Base-by-base conservation (phyloP, 2,797 vertebrate species). In the Mormyrops attenuatus region DNA sequence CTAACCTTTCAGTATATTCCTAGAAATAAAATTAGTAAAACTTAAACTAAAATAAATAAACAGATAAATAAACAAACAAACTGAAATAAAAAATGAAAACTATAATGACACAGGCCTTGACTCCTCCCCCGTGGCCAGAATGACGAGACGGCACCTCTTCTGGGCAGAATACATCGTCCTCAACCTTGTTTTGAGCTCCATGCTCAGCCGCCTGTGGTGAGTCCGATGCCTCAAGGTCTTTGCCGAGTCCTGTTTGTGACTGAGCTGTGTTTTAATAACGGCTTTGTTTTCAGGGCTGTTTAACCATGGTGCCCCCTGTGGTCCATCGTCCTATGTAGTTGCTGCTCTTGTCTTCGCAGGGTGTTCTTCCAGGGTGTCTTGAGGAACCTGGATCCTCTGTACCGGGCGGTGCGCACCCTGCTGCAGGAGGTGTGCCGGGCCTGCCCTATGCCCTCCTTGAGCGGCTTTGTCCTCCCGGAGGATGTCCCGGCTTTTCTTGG, bases 161-260 rank as follows among this genome's bases (percentile, higher is more conserved):
- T 92, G 84, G 80, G 88, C 91, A 6, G 95, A 96, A 91, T 97
- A 96, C 88, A 0, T 96, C 0, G 38, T 96, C 44, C 88, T 96
- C 49, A 96, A 96, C 89, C 0, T 95, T 82, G 95, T 96, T 90
- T 88, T 96, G 41, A 92, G 89, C 85, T 95, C 95, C 94, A 92
- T 96, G 95, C 93, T 96, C 50, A 95, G 96, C 91, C 95, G 96
- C 38, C 92, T 97, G 5, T 96, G 96, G 96, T 97, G 85, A 94
- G 95, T 92, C 17, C 4, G 47, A 50, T 17, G 41, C 38, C 22
- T 50, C 3, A 0, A 49, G 66, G 4, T 69, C 30, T 69, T 69
- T 69, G 11, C 1, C 3, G 66, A 17, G 30, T 20, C 17, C 26
- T 8, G 26, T 41, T 66, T 7, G 17, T 9, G 26, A 50, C 47